Evolutionary conservation across 1,140 invertebrate genomes (phyloP).

Genomic region (Copidosoma floridanum): DNA sequence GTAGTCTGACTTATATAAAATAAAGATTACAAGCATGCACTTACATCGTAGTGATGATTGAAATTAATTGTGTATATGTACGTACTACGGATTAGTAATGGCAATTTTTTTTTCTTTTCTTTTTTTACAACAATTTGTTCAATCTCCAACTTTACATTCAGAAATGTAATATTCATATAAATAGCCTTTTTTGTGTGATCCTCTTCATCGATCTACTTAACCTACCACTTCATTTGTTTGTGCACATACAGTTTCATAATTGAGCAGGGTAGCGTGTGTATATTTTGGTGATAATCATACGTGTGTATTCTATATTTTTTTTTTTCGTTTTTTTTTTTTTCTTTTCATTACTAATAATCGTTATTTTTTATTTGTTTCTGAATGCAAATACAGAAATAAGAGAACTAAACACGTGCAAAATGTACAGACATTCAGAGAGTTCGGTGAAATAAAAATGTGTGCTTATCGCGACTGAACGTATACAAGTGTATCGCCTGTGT

Average conservation of each 20-base stretch:
- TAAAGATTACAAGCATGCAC: conserved; percentile 25
- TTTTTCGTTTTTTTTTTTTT: neutral
- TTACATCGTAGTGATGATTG: conserved; percentile 15
- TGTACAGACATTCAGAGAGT: conserved; percentile 24
- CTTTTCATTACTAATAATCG: neutral
- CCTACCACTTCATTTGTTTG: conserved; percentile 1
- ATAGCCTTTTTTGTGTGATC: neutral
- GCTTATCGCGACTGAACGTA: no score
- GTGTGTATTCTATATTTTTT: neutral
- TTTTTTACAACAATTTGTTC: conserved; percentile 22
- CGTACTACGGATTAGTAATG: conserved; percentile 27
- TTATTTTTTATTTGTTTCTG: conserved; percentile 9
- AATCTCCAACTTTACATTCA: conserved; percentile 25
- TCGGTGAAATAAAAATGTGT: no score
- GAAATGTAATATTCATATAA: conserved; percentile 4
- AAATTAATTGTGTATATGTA: conserved; percentile 23
- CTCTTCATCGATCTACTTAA: neutral
- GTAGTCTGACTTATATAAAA: conserved; percentile 27
- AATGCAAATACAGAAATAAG: conserved; percentile 23
- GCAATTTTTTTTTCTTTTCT: conserved; percentile 24
- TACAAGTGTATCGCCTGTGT: no score
- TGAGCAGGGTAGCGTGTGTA: conserved; percentile 1
- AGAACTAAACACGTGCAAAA: conserved; percentile 25
- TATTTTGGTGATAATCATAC: neutral
- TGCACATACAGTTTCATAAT: neutral